Percentiles rank a stretch among this genome's conserved stretches.
phyloP scores from a whole-genome alignment of 2,888 invertebrate species.

The Synergus laeviventris region DNA sequence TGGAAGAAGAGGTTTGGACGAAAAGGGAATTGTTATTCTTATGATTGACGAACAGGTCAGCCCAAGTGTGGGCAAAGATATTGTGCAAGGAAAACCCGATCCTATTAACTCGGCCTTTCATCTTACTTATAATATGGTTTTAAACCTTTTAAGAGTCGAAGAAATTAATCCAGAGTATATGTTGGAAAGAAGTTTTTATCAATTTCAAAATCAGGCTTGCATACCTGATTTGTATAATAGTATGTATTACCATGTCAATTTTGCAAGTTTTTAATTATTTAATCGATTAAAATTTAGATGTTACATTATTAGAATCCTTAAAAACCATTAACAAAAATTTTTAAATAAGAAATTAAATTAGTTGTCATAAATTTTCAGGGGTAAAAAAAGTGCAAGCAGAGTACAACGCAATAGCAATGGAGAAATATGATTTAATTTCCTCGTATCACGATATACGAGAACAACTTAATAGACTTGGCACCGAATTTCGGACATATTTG shows the following conservation, averaged over 20 bases:
- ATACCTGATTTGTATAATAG: slow-evolving; percentile 93
- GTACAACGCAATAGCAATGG: slow-evolving; percentile 83
- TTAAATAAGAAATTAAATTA: slow-evolving; percentile 6
- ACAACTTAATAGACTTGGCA: slow-evolving; percentile 85
- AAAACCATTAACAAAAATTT: slow-evolving; percentile 38
- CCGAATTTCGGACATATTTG: slow-evolving; percentile 87
- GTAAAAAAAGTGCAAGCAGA: slow-evolving; percentile 82
- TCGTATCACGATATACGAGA: slow-evolving; percentile 91
- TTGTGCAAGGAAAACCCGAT: slow-evolving; percentile 94
- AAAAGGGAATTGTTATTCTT: slow-evolving; percentile 97
- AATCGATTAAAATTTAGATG: too few relatives aligned
- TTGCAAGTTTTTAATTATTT: neutral
- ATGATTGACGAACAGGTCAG: slow-evolving; percentile 99
- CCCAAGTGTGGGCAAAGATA: slow-evolving; percentile 84
- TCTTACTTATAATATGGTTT: slow-evolving; percentile 99
- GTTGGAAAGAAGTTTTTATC: slow-evolving; percentile 98
- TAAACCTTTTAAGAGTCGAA: slow-evolving; percentile 96
- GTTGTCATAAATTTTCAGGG: slow-evolving; percentile 76
- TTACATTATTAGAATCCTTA: neutral
- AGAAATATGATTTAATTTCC: slow-evolving; percentile 83
- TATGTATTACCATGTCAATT: slow-evolving; percentile 75
- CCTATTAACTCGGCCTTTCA: slow-evolving; percentile 99
- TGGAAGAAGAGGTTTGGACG: slow-evolving; percentile 97
- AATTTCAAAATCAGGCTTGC: slow-evolving; percentile 98
- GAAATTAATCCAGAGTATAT: slow-evolving; percentile 99